Conservation (phyloP, 2,113 vertebrate genomes). For the Burhinus oedicnemus region DNA sequence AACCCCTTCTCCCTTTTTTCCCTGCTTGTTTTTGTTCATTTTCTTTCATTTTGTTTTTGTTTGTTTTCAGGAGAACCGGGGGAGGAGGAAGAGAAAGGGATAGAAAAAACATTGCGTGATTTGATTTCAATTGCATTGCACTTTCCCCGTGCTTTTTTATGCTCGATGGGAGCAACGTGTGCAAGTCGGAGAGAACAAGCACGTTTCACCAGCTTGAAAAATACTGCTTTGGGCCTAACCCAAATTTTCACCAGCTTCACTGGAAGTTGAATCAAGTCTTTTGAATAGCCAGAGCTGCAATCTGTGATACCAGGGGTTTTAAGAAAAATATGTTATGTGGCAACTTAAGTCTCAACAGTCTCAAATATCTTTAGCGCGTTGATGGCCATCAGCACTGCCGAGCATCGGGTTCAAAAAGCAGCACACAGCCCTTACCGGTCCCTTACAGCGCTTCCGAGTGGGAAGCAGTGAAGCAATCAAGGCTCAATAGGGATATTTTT, state of each 20-base stretch:
- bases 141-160: neutral
- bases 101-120: constrained; percentile 24
- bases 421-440: neutral
- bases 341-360: neutral
- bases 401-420: neutral
- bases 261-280: neutral
- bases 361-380: neutral
- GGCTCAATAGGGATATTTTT: neutral
- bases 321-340: neutral
- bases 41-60: constrained; percentile 32
- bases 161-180: neutral
- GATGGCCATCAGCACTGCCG: neutral
- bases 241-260: neutral
- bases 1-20: neutral
- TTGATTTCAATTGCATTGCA: neutral
- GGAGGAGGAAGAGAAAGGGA: constrained; percentile 1
- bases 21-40: neutral
- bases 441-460: fast-evolving
- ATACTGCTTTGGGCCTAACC: neutral
- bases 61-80: constrained; percentile 34
- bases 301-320: neutral
- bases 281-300: neutral
- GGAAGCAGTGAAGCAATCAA: neutral
- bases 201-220: neutral
- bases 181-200: neutral